These are phyloP conservation scores for Neuroterus valhalla DNA, from an alignment of 1,140 invertebrate species.

Conservation along the genomic window DNA sequence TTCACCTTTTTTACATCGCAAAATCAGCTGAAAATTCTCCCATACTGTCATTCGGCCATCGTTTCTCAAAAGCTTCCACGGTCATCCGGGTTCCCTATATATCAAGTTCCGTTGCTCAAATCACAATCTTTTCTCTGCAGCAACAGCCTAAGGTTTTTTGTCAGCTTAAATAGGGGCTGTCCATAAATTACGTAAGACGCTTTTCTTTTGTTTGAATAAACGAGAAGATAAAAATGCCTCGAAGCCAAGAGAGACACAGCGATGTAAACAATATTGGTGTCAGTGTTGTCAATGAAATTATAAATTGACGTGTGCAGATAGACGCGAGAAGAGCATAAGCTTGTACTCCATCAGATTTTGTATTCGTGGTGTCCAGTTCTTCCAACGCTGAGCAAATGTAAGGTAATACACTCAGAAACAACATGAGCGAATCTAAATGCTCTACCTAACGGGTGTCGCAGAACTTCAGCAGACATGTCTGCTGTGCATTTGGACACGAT, in stretches of 20 bases:
- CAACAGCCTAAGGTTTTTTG: neutral
- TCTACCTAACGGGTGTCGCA: conserved; percentile 5
- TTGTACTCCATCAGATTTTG: conserved; percentile 1
- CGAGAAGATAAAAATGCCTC: too few species aligned
- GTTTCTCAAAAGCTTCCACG: too few species aligned
- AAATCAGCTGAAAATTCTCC: too few species aligned
- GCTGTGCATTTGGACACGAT: neutral
- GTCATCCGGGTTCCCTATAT: too few species aligned
- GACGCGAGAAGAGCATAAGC: neutral
- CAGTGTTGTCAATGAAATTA: neutral
- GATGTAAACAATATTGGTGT: too few species aligned
- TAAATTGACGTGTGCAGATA: neutral
- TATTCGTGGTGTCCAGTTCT: neutral
- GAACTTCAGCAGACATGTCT: conserved; percentile 4
- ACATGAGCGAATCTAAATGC: conserved; percentile 17
- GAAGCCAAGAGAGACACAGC: too few species aligned
- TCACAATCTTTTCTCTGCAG: conserved; percentile 14
- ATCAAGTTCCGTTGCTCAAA: neutral
- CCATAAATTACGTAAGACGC: too few species aligned
- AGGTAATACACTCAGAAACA: neutral
- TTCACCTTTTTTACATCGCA: too few species aligned
- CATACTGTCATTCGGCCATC: too few species aligned
- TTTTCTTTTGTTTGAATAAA: too few species aligned
- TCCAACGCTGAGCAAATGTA: conserved; percentile 15
- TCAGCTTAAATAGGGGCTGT: neutral